Base-by-base conservation (phyloP, 2,888 invertebrate species). In the Nezara viridula region DNA sequence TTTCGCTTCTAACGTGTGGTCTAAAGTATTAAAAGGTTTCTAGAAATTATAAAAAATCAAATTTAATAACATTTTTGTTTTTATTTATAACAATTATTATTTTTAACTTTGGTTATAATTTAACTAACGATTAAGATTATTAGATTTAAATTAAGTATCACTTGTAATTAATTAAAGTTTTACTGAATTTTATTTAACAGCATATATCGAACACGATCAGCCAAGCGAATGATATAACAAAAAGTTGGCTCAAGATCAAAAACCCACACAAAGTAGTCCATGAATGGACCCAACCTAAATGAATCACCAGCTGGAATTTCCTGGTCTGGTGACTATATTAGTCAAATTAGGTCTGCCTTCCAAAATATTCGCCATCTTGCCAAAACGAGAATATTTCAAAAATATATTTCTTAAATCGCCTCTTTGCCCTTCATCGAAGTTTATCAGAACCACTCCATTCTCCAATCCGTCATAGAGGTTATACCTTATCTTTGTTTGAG, bases 321-420 rank as follows among this genome's bases (percentile, higher is more conserved):
- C 55, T 55, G 55, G n/a, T n/a, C n/a, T 12, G 55, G n/a, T n/a
- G 55, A n/a, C 24, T 55, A n/a, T n/a, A 55, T 55, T 55, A 55
- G 55, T 55, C 55, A n/a, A 55, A 55, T n/a, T 55, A 55, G 55
- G n/a, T 55, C 55, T 55, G 10, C n/a, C n/a, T 55, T 55, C 55
- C 55, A n/a, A 55, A n/a, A 55, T 2, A 55, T n/a, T 55, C 3
- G n/a, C n/a, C n/a, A n/a, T n/a, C n/a, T n/a, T n/a, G n/a, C 55
- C n/a, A 4, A 1, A 55, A 10, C n/a, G 10, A 9, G n/a, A 55
- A 55, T n/a, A 55, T 55, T 55, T 55, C 14, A 14, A 55, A 55
- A 55, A 55, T 21, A n/a, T 55, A 24, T 1, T 55, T n/a, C 7
- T 6, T 24, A 21, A 2, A 7, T 50, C 1, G 4, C 9, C 2